phyloP scores from a whole-genome alignment of 2,888 invertebrate genomes.

The Trissoscelio sp. region DNA sequence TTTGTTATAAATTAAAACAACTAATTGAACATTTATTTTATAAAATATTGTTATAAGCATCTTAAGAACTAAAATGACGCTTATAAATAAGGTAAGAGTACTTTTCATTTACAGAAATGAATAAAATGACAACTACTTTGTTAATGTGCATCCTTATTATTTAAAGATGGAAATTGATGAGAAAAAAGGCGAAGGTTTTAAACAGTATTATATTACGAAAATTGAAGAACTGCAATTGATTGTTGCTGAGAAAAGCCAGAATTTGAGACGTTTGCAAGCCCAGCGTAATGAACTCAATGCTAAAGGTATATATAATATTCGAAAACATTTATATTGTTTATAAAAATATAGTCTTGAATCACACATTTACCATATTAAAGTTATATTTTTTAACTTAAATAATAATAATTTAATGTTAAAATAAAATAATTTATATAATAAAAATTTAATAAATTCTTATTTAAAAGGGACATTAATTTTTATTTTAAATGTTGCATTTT shows the following conservation, averaged over 20 bases:
- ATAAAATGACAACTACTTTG: neutral
- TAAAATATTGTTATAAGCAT: slow-evolving; percentile 13
- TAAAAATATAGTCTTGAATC: too few relatives aligned
- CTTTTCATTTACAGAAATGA: slow-evolving; percentile 2
- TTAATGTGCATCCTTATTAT: slow-evolving; percentile 17
- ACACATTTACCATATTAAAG: too few relatives aligned
- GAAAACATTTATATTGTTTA: neutral
- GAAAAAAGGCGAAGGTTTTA: slow-evolving; percentile 93
- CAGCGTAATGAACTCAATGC: slow-evolving; percentile 99
- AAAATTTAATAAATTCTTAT: too few relatives aligned
- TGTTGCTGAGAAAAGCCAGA: slow-evolving; percentile 99
- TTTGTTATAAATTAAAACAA: slow-evolving; percentile 8
- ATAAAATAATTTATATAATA: too few relatives aligned
- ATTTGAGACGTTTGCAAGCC: slow-evolving; percentile 97
- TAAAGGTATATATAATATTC: slow-evolving; percentile 88
- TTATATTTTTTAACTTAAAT: too few relatives aligned
- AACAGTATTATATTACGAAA: slow-evolving; percentile 98
- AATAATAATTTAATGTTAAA: too few relatives aligned
- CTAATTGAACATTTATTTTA: neutral
- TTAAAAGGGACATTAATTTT: too few relatives aligned
- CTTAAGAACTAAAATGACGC: slow-evolving; percentile 77
- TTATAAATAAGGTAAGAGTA: slow-evolving; percentile 78
- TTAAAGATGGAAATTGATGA: slow-evolving; percentile 90
- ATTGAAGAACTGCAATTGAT: slow-evolving; percentile 98
- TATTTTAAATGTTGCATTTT: too few relatives aligned